Percentiles rank a stretch among this genome's conserved stretches.
Conservation (phyloP, 1,140 invertebrate genomes). For the Cotesia vestalis region DNA sequence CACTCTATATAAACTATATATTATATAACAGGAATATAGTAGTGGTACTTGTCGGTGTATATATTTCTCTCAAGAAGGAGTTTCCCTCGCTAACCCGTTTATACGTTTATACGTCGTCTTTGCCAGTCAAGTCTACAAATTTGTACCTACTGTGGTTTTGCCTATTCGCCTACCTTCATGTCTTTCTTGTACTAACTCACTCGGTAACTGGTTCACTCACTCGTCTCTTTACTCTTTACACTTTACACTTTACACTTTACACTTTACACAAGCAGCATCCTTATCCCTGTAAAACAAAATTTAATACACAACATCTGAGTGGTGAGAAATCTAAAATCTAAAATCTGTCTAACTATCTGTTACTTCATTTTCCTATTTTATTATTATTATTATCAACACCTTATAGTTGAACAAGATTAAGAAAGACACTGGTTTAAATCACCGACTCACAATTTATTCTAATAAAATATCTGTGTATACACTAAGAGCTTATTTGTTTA, state of each 20-base stretch:
- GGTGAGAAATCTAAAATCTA: no score
- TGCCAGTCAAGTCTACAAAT: conserved; percentile 47
- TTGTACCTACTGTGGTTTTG: conserved; percentile 48
- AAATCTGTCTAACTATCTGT: no score
- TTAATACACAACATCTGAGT: no score
- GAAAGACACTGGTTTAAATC: no score
- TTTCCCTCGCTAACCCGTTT: not conserved
- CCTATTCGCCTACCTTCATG: not conserved
- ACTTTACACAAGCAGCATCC: not conserved
- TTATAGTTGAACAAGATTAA: no score
- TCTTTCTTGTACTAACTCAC: not conserved
- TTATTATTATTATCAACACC: no score
- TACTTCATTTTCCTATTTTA: no score
- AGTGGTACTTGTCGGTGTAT: no score
- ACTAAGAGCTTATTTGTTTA: not conserved
- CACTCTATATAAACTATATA: conserved; percentile 28
- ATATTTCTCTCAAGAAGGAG: conserved; percentile 1
- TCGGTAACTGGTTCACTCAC: not conserved
- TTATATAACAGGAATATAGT: not conserved
- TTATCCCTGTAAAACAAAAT: no score
- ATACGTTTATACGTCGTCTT: conserved; percentile 25
- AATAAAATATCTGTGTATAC: not conserved
- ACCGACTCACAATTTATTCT: not conserved
- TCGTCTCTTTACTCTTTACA: not conserved
- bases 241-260: not conserved